Conservation (phyloP, 2,888 invertebrate genomes). For the Leucoptera coffeella region DNA sequence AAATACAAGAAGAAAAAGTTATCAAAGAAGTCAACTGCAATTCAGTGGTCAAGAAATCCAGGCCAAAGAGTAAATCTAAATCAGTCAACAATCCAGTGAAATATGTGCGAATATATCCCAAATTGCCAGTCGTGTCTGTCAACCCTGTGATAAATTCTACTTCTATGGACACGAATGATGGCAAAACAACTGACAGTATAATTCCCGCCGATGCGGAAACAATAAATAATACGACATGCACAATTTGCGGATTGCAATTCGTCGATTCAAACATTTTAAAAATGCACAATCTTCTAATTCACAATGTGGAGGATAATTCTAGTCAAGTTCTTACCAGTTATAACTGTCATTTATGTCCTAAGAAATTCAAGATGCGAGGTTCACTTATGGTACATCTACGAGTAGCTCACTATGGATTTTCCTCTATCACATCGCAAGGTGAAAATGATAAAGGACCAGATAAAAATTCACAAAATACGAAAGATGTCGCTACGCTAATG, state of each 20-base stretch:
- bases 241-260: constrained; percentile 68
- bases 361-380: constrained; percentile 76
- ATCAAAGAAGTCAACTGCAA: no score
- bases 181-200: not conserved
- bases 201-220: constrained; percentile 12
- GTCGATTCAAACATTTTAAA: constrained; percentile 62
- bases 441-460: constrained; percentile 10
- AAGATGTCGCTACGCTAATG: constrained; percentile 9
- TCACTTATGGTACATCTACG: constrained; percentile 76
- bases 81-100: constrained; percentile 17
- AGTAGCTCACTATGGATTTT: constrained; percentile 67
- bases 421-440: constrained; percentile 13
- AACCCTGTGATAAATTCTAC: no score
- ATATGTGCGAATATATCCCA: constrained; percentile 42
- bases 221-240: constrained; percentile 42
- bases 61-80: constrained; percentile 9
- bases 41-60: constrained; percentile 11
- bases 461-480: constrained; percentile 5
- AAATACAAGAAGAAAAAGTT: not conserved
- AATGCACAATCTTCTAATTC: constrained; percentile 71
- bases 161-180: constrained; percentile 12
- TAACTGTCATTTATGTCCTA: constrained; percentile 72
- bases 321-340: constrained; percentile 39
- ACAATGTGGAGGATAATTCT: constrained; percentile 36
- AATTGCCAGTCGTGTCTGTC: constrained; percentile 32